phyloP scores from a whole-genome alignment of 2,797 vertebrate species.

The Arrhamphus sclerolepis region DNA sequence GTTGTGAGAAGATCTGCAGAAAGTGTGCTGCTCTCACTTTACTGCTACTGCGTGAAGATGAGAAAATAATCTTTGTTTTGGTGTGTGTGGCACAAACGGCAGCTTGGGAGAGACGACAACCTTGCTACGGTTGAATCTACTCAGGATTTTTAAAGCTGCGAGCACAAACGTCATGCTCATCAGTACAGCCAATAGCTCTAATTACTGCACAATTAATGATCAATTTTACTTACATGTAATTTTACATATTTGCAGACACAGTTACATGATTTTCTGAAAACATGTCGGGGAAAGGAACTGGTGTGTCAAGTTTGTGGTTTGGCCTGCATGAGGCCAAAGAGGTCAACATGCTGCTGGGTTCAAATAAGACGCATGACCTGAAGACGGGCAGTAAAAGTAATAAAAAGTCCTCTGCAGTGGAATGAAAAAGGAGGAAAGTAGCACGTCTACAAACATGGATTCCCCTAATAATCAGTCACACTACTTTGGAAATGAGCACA shows the following conservation, averaged over 20 bases:
- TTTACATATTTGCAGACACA: no score
- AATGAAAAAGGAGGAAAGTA: not conserved
- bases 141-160: not conserved
- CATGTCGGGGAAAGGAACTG: not conserved
- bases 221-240: no score
- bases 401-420: not conserved
- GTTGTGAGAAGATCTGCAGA: slow-evolving; percentile 26
- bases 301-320: not conserved
- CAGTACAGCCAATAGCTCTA: no score
- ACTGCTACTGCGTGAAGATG: slow-evolving; percentile 2
- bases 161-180: slow-evolving; percentile 5
- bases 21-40: no score
- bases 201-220: no score
- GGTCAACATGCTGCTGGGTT: slow-evolving; percentile 19
- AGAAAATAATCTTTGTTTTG: slow-evolving; percentile 61
- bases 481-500: slow-evolving; percentile 9
- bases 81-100: slow-evolving; percentile 37
- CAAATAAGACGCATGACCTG: not conserved
- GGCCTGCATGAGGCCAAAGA: not conserved
- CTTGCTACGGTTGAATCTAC: fast-evolving
- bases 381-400: not conserved
- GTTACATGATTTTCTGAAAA: not conserved
- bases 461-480: slow-evolving; percentile 11
- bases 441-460: slow-evolving; percentile 10
- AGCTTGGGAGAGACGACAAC: slow-evolving; percentile 42